Base-by-base conservation (phyloP, 2,113 vertebrate species). In the Scomber colias region DNA sequence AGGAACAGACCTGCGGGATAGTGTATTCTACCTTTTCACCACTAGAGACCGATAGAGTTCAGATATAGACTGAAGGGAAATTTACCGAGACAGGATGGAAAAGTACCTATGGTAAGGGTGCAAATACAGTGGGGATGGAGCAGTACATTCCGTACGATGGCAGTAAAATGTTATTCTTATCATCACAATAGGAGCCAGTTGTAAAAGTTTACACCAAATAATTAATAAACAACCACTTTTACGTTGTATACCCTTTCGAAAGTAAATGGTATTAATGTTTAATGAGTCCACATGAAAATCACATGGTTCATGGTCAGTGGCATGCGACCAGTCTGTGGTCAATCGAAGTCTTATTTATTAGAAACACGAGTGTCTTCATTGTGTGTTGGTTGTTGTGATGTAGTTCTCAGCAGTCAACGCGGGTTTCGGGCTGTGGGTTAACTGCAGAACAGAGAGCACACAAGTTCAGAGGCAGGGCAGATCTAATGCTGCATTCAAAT, bases 401-500 rank as follows among this genome's bases (percentile, higher is more conserved):
- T 3, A 40, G 24, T 21, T 69, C 31, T 45, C 15, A 13, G 19
- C 60, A 35, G 0, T 9, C 56, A 0, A 2, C 12, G 7, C 19
- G 11, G 31, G 54, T 81, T 48, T 85, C 51, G 48, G 63, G 82
- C 15, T 82, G 87, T 65, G 71, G 79, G 73, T 87, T 74, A 24
- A 71, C 15, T 60, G 79, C n/a, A 78, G 19, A 50, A 15, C 15
- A 11, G 44, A 2, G 24, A 27, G 46, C 27, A 21, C 2, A 51
- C 1, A 73, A 75, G 95, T 93, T 95, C 93, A 94, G 85, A 55
- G 72, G 59, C 79, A 74, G 93, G 91, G 88, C 91, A 92, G 15
- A 59, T 0, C 16, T 0, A 19, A 16, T 56, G 83, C 4, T 80
- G 88, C 89, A 1, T 91, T 92, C 79, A 89, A 5, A 6, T 27